Base-by-base conservation (phyloP, 2,113 vertebrate species). In the Arothron firmamentum region DNA sequence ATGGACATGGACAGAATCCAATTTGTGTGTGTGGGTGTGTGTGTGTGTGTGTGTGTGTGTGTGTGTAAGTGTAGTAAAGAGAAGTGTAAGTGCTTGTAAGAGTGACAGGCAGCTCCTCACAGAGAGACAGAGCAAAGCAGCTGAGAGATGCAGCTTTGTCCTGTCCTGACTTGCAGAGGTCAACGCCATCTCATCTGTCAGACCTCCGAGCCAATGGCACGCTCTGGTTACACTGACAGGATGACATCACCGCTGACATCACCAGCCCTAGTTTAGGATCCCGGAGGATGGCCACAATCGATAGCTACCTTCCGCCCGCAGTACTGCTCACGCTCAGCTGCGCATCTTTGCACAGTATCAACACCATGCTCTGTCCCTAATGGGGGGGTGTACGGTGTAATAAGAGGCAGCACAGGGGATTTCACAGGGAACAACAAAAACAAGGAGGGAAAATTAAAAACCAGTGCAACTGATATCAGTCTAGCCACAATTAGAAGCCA, bases 1-100 rank as follows among this genome's bases (percentile, higher is more conserved):
- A 90, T 85, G 79, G 80, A 90, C 85, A 88, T 90, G 88, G 88
- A 90, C 88, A 88, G 85, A 90, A 90, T 89, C 88, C 88, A 90
- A 88, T 90, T 90, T 72, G 28, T 59, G 59, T 38, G 43, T 10
- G 49, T 38, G 25, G 18, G 45, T 47, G 41, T 34, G 52, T 38
- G 42, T 42, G 5, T 23, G 43, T 10, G 49, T 38, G 25, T 20
- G 45, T 47, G 41, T 34, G 52, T 38, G 42, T 42, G 5, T 23
- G 48, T 23, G 23, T 47, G 21, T 17, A 12, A 16, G 45, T 17
- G 59, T 38, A 59, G 38, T 50, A 12, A 46, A 59, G 50, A 64
- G 49, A 64, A 65, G 72, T 51, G 21, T 23, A 46, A 56, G 20
- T 21, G 21, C 53, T 25, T 49, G 48, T 9, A 43, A 56, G 62